A percentile compares a stretch with the other conserved stretches of the same genome.
Conservation (phyloP, 2,888 invertebrate species). For the Lycia hirtaria region DNA sequence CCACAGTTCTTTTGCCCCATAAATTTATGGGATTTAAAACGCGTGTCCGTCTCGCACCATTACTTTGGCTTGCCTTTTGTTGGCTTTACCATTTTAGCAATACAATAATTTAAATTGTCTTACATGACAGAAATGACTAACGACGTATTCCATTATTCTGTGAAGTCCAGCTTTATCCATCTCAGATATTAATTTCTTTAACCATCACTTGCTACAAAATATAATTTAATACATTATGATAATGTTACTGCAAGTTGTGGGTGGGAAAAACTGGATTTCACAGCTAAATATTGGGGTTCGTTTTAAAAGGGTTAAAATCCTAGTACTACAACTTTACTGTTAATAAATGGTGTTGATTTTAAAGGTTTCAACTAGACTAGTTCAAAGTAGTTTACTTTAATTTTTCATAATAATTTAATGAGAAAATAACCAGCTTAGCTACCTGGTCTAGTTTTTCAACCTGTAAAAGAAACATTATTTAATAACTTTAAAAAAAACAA, state of each 20-base stretch:
- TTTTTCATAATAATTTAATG: too few species aligned
- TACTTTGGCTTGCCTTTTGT: constrained; percentile 1
- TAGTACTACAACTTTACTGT: neutral
- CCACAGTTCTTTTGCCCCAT: neutral
- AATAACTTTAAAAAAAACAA: constrained; percentile 37
- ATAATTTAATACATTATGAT: too few species aligned
- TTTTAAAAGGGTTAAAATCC: neutral
- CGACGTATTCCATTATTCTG: too few species aligned
- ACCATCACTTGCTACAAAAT: too few species aligned
- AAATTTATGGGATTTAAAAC: neutral
- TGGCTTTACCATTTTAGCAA: constrained; percentile 1
- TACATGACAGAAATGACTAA: neutral
- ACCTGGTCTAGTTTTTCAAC: neutral
- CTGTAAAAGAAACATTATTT: constrained; percentile 9
- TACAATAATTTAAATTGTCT: neutral
- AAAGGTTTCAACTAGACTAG: neutral
- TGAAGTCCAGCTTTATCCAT: too few species aligned
- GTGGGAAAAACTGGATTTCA: too few species aligned
- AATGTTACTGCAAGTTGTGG: too few species aligned
- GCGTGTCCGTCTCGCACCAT: neutral
- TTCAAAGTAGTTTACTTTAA: neutral
- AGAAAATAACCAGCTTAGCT: too few species aligned
- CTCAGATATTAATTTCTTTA: too few species aligned
- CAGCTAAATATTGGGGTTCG: too few species aligned
- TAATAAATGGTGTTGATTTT: neutral